Base-by-base conservation (phyloP, 1,140 invertebrate genomes). In the Drosophila paulistorum region DNA sequence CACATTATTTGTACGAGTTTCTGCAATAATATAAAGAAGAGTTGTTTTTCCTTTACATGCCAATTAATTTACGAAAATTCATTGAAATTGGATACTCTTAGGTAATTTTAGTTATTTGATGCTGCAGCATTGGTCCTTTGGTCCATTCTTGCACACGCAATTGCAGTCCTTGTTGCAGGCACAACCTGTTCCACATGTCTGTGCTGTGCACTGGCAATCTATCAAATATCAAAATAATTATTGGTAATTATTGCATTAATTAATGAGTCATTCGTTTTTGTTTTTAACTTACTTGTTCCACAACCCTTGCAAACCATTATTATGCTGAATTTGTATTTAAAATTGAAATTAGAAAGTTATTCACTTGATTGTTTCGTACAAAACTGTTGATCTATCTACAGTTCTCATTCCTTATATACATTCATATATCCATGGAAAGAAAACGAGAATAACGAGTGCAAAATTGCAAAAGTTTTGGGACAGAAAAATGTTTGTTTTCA, bases 121-220 rank as follows among this genome's bases (percentile, higher is more conserved):
- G 65, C 76, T 77, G 76, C 83, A 87, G 59, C 83, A 87, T 66
- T 87, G 76, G 59, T 79, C 82, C 79, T 87, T 87, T 67, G 82
- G 68, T 61, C 79, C 83, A 26, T 57, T 74, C 62, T 87, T 82
- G 76, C 82, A 86, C 14, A 79, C 82, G 26, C 83, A 86, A 2
- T 74, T 41, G 62, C 83, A 86, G 11, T 86, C 82, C 55, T 72
- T 82, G 45, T 70, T 54, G 82, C 83, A 86, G 72, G 72, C 68
- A 60, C 82, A 86, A 14, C 76, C 81, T 72, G 65, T 68, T 13
- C 83, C 83, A 26, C 83, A 86, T 57, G 79, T 79, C 39, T 68
- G 61, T 42, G 55, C 39, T 39, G 76, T 51, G 65, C 83, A 86
- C 67, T 77, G 79, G 68, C 83, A 86, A 54, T 81, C 83, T 86